Percentiles rank a stretch among this genome's conserved stretches.
phyloP scores from a whole-genome alignment of 2,888 invertebrate species.

The Drosophila paracracens region DNA sequence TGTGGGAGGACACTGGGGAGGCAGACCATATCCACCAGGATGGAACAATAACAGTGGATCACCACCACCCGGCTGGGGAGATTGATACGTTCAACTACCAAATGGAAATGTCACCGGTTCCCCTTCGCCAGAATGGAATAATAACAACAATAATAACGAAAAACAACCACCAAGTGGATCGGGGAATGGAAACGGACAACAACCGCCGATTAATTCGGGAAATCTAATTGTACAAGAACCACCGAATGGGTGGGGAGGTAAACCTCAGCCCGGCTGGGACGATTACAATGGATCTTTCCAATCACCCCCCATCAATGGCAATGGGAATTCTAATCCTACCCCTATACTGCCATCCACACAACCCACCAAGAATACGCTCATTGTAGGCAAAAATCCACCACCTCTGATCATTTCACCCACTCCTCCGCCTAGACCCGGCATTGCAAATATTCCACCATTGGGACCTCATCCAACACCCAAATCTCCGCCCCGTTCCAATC shows the following conservation, averaged over 20 bases:
- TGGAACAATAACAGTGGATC: conserved; percentile 9
- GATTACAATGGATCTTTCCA: not conserved
- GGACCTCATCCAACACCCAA: conserved; percentile 19
- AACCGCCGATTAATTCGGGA: not conserved
- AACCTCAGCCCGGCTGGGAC: conserved; percentile 11
- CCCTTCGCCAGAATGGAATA: too few relatives aligned
- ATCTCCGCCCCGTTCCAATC: conserved; percentile 12
- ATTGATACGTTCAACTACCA: not conserved
- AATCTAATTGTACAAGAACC: conserved; percentile 10
- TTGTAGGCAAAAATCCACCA: conserved; percentile 40
- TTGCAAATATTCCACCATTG: conserved; percentile 52
- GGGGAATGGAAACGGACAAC: conserved; percentile 1
- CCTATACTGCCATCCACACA: conserved; percentile 24
- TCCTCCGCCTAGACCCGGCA: conserved; percentile 16
- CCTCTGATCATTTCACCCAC: conserved; percentile 39
- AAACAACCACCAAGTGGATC: conserved; percentile 5
- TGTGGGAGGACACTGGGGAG: conserved; percentile 11
- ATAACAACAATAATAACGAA: conserved; percentile 7
- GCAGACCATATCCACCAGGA: not conserved
- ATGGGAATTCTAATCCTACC: conserved; percentile 13
- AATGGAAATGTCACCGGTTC: not conserved
- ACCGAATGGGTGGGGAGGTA: conserved; percentile 30
- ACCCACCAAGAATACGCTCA: conserved; percentile 29
- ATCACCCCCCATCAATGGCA: conserved; percentile 18
- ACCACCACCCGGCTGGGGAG: conserved; percentile 21